Conservation (phyloP, 1,140 invertebrate genomes). For the Scaptodrosophila lebanonensis region DNA sequence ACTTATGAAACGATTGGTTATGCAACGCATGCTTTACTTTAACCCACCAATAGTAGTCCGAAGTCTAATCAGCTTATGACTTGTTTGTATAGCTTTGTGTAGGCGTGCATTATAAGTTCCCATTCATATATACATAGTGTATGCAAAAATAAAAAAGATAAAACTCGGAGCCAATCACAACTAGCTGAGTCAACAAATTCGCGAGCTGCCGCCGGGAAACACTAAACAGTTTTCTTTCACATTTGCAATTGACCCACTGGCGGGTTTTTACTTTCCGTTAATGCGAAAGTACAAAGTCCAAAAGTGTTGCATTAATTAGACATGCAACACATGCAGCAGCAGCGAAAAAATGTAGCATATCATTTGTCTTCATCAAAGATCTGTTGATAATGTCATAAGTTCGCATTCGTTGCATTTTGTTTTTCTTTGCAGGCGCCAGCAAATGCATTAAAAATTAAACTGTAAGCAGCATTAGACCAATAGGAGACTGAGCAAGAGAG, state of each 20-base stretch:
- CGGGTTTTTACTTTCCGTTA: constrained; percentile 40
- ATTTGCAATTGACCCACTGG: constrained; percentile 42
- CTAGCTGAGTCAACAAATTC: constrained; percentile 1
- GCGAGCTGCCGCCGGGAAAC: not conserved
- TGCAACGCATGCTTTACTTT: no score
- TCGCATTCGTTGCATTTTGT: constrained; percentile 10
- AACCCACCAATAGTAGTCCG: no score
- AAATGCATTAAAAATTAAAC: constrained; percentile 56
- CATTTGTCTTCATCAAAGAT: constrained; percentile 69
- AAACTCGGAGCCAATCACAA: no score
- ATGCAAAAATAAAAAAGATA: no score
- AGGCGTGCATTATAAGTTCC: no score
- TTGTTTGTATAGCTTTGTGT: no score
- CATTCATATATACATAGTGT: no score
- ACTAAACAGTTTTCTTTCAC: constrained; percentile 1
- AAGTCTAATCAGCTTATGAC: no score
- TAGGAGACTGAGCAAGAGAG: not conserved
- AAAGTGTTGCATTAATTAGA: constrained; percentile 59
- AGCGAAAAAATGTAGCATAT: constrained; percentile 21
- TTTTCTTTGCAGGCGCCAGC: constrained; percentile 53
- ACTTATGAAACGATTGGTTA: no score
- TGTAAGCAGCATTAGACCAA: no score
- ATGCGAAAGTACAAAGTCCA: constrained; percentile 53
- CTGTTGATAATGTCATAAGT: constrained; percentile 58
- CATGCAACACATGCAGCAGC: constrained; percentile 26